A percentile compares a stretch with the other conserved stretches of the same genome.
Conservation (phyloP, 2,888 invertebrate species). For the Elegia similella region DNA sequence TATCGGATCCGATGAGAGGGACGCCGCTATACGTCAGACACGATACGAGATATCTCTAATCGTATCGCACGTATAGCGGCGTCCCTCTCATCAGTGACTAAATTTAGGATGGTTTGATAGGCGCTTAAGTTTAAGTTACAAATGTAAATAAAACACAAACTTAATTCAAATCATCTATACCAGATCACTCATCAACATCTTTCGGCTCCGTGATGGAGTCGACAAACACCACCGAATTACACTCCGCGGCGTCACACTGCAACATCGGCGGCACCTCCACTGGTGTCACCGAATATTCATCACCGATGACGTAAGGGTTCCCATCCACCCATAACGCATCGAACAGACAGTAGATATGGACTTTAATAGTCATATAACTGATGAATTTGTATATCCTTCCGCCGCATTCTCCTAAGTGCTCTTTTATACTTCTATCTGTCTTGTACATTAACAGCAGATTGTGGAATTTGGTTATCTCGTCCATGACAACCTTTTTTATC, state of each 20-base stretch:
- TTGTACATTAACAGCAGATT: constrained; percentile 71
- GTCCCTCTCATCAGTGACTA: too few species aligned
- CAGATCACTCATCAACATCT: constrained; percentile 57
- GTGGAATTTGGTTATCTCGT: constrained; percentile 73
- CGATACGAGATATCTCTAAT: too few species aligned
- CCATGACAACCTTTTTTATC: constrained; percentile 72
- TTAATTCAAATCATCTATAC: constrained; percentile 1
- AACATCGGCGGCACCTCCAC: constrained; percentile 70
- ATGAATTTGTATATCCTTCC: constrained; percentile 74
- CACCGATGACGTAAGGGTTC: constrained; percentile 72
- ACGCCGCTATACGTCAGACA: too few species aligned
- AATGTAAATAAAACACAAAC: background rate
- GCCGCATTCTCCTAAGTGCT: constrained; percentile 72
- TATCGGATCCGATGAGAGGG: too few species aligned
- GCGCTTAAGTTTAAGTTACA: too few species aligned
- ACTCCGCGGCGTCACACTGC: constrained; percentile 72
- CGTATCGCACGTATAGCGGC: too few species aligned
- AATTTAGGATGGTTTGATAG: too few species aligned
- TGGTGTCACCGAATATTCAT: constrained; percentile 72
- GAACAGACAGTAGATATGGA: constrained; percentile 72
- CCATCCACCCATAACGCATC: constrained; percentile 76
- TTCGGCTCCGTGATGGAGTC: constrained; percentile 74
- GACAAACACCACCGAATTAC: constrained; percentile 69
- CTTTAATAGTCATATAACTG: constrained; percentile 74
- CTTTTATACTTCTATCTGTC: constrained; percentile 70